Percentiles rank a stretch among this genome's conserved stretches.
phyloP scores from a whole-genome alignment of 2,888 invertebrate genomes.

The Cheilosia impressa region DNA sequence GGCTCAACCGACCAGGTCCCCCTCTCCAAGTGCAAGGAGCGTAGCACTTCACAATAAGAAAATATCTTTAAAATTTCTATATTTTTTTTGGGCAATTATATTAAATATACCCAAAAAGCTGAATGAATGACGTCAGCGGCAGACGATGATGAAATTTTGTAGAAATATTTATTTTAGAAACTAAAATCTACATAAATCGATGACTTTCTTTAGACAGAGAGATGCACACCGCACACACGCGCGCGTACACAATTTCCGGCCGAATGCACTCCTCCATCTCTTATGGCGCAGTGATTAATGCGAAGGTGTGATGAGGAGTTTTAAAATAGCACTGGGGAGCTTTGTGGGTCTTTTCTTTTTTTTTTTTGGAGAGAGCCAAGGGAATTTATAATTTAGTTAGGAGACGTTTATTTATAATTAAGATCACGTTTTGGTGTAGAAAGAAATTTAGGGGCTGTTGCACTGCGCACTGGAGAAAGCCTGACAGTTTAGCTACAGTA shows the following conservation, averaged over 20 bases:
- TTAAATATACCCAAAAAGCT: not conserved
- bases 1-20: not conserved
- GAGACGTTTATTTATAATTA: too few species aligned
- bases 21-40: constrained; percentile 10
- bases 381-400: not conserved
- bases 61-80: too few species aligned
- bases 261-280: constrained; percentile 15
- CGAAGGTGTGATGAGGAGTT: not conserved
- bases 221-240: too few species aligned
- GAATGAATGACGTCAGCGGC: constrained; percentile 14
- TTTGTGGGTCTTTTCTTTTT: not conserved
- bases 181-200: not conserved
- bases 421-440: too few species aligned
- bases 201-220: not conserved
- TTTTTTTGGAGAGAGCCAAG: not conserved
- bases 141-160: constrained; percentile 1
- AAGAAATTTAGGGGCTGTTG: too few species aligned
- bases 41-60: not conserved
- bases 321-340: constrained; percentile 4
- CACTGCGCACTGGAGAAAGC: too few species aligned
- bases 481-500: too few species aligned
- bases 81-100: constrained; percentile 1
- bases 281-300: constrained; percentile 5
- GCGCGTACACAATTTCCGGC: constrained; percentile 7
- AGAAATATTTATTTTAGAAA: constrained; percentile 1